Base-by-base conservation (phyloP, 30 jellyfish, hydroid and myxozoan genomes). In the Clytia hemisphaerica region DNA sequence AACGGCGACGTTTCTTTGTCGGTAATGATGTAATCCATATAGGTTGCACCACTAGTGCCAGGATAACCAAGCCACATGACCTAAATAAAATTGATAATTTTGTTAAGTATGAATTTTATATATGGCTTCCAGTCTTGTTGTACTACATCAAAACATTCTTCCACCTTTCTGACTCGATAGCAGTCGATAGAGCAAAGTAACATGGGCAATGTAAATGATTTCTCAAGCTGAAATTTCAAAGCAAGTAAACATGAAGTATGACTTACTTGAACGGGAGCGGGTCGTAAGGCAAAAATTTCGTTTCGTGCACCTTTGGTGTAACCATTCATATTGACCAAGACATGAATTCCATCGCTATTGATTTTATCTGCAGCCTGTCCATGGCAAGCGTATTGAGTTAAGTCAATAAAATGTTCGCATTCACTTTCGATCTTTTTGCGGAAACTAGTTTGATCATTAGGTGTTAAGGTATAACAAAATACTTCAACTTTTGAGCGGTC, bases 41-140 rank as follows among this genome's bases (percentile, higher is more conserved):
- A 92, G 0, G 99, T 80, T 5, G 99, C 99, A 0, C 99, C 99
- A 69, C 96, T 83, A n/a, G 99, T 92, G 26, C 99, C 99, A 31
- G 99, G 99, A 47, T 92, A 92, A 14, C 99, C 99, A 34, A 92
- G 95, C 95, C 96, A 92, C 99, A 92, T 92, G 72, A 92, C 67
- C 99, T 91, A 58, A 21, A 30, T 24, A n/a, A 12, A 47, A n/a
- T n/a, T n/a, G n/a, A n/a, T n/a, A n/a, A n/a, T n/a, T n/a, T n/a
- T n/a, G n/a, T n/a, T n/a, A n/a, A n/a, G n/a, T n/a, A n/a, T n/a
- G n/a, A n/a, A n/a, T n/a, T n/a, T n/a, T n/a, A n/a, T n/a, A n/a
- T n/a, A n/a, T n/a, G n/a, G n/a, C n/a, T n/a, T n/a, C n/a, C n/a
- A n/a, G n/a, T n/a, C n/a, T n/a, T n/a, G n/a, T n/a, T n/a, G n/a